A percentile compares a stretch with the other conserved stretches of the same genome.
These are phyloP conservation scores for Nycticorax nycticorax DNA, from an alignment of 2,113 vertebrate genomes.

Conservation along the genomic window DNA sequence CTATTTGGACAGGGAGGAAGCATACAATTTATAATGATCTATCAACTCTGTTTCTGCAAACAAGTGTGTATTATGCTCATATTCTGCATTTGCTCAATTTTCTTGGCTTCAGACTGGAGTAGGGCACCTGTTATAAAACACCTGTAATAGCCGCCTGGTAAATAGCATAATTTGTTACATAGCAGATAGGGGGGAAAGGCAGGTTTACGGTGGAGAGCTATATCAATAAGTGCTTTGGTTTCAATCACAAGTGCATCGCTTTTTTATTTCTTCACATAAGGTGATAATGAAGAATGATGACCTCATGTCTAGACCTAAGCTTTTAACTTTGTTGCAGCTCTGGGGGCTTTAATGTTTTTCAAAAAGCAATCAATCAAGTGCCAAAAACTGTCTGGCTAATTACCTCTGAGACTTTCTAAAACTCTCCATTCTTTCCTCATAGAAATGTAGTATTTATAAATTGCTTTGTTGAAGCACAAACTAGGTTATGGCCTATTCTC, in stretches of 20 bases:
- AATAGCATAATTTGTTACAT: conserved; percentile 20
- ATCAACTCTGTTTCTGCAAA: background rate
- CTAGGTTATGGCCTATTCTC: background rate
- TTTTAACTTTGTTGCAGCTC: conserved; percentile 69
- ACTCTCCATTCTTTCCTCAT: conserved; percentile 2
- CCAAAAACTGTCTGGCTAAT: conserved; percentile 49
- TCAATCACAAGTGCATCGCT: conserved; percentile 47
- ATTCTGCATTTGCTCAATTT: background rate
- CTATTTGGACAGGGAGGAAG: background rate
- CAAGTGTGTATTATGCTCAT: background rate
- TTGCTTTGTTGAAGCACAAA: background rate
- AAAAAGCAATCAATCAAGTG: conserved; percentile 62
- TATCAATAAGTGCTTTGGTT: conserved; percentile 46
- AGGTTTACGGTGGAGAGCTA: background rate
- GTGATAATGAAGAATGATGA: conserved; percentile 71
- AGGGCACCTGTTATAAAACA: background rate
- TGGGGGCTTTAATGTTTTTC: conserved; percentile 53
- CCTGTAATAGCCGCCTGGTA: background rate
- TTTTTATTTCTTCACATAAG: conserved; percentile 47
- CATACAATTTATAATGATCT: background rate
- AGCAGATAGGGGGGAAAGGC: background rate
- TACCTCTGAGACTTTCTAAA: conserved; percentile 50
- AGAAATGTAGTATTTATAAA: conserved; percentile 53
- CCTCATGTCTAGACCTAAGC: conserved; percentile 70
- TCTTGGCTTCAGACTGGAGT: background rate